Conservation (phyloP, 1,140 invertebrate species). For the Drosophila sp. region DNA sequence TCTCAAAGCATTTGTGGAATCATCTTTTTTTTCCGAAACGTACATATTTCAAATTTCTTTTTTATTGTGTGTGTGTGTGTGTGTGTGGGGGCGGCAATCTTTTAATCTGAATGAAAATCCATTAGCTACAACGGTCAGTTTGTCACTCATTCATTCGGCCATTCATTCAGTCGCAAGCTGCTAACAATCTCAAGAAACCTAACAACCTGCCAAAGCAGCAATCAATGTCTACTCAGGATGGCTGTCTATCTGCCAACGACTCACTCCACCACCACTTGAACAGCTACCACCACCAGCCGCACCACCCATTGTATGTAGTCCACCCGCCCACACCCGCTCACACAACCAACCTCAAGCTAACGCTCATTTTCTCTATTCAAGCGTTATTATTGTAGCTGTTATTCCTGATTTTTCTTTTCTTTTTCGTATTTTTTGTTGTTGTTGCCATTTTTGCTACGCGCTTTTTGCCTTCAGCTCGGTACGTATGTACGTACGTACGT, state of each 20-base stretch:
- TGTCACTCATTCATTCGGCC: conserved; percentile 49
- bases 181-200: conserved; percentile 64
- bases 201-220: conserved; percentile 78
- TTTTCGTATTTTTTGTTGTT: conserved; percentile 24
- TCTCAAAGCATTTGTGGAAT: neutral
- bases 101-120: conserved; percentile 52
- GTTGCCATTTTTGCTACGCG: conserved; percentile 63
- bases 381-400: conserved; percentile 70
- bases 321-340: neutral
- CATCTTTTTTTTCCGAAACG: neutral
- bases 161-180: conserved; percentile 59
- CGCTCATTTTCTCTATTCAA: conserved; percentile 35
- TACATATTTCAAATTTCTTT: neutral
- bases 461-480: conserved; percentile 54
- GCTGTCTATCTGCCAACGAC: conserved; percentile 39
- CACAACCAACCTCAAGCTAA: conserved; percentile 17
- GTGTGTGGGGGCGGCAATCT: conserved; percentile 12
- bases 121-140: conserved; percentile 56
- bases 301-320: neutral
- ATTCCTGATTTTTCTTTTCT: conserved; percentile 39
- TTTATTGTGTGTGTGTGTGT: neutral
- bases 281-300: no score
- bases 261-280: neutral
- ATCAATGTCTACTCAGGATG: conserved; percentile 71
- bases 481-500: neutral